Conservation (phyloP, 2,797 vertebrate genomes). For the Eutrigla gurnardus region DNA sequence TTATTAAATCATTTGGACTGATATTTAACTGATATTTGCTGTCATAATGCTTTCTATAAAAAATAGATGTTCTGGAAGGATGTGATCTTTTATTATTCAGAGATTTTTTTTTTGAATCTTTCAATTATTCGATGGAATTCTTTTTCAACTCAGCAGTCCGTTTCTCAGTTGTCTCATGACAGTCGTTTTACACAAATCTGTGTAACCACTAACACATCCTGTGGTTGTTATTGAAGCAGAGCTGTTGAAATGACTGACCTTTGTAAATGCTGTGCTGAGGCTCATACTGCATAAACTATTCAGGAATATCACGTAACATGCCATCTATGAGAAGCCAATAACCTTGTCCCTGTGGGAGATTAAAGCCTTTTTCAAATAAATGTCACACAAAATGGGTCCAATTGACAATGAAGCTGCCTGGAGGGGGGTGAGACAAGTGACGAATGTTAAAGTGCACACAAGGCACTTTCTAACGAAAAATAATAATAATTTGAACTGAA, state of each 20-base stretch:
- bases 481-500: neutral
- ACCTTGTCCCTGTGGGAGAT: slow-evolving; percentile 15
- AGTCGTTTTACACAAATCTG: neutral
- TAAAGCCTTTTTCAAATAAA: slow-evolving; percentile 25
- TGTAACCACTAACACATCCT: slow-evolving; percentile 30
- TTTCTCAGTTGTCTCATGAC: neutral
- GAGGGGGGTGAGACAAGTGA: neutral
- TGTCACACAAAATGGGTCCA: slow-evolving; percentile 20
- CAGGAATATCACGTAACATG: slow-evolving; percentile 56
- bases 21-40: neutral
- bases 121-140: neutral
- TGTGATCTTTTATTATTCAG: neutral
- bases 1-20: too few species aligned
- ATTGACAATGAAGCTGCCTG: slow-evolving; percentile 17
- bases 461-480: slow-evolving; percentile 2
- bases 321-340: slow-evolving; percentile 36
- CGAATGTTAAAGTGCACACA: neutral
- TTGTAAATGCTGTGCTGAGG: slow-evolving; percentile 25
- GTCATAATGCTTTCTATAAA: neutral
- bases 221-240: slow-evolving; percentile 31
- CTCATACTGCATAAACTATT: slow-evolving; percentile 44
- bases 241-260: slow-evolving; percentile 55
- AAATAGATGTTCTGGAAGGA: neutral
- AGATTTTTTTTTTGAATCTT: neutral
- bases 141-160: neutral